Base-by-base conservation (phyloP, 2,797 vertebrate species). In the Enteromius thamalakanensis region DNA sequence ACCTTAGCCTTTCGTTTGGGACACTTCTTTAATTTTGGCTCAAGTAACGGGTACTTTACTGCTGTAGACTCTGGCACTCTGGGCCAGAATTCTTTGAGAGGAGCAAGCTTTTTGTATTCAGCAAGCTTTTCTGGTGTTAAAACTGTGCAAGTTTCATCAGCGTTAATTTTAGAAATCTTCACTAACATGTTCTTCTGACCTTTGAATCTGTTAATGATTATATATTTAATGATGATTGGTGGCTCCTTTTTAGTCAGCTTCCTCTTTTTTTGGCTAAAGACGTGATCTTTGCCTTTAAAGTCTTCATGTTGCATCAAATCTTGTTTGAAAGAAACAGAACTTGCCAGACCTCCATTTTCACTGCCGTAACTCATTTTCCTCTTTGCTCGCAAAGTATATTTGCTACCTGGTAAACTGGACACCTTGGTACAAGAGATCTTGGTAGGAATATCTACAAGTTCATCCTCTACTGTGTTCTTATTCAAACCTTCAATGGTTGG, bases 131-230 rank as follows among this genome's bases (percentile, higher is more conserved):
- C 94, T 79, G 96, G 94, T 17, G 97, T 98, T 90, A 99, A 92
- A 86, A 94, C 81, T 81, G 98, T 97, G 84, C 92, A 87, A 88
- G 96, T 94, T 90, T 98, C 96, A 82, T 94, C 95, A 80, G 93
- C 92, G 84, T 95, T 96, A 91, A 99, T 92, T 95, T 97, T 99
- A 74, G 95, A 95, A 93, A 99, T 94, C 89, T 98, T 99, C 87
- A 99, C 96, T 92, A 98, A 91, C 98, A 99, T 99, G 92, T 99
- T 99, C 93, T 99, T 99, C 90, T 97, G 96, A 76, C 98, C 98
- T 95, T 98, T 99, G 91, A 99, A 99, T 87, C 98, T 93, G 92
- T 99, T 99, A 90, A 99, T 99, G 85, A 99, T 99, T 87, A 99
- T 99, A 90, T 99, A 99, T 89, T 99, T 99, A 90, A 99, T 99